Percentiles rank a stretch among this genome's conserved stretches.
Evolutionary conservation across 2,797 vertebrate genomes (phyloP).

Genomic region (Uromys caudimaculatus): DNA sequence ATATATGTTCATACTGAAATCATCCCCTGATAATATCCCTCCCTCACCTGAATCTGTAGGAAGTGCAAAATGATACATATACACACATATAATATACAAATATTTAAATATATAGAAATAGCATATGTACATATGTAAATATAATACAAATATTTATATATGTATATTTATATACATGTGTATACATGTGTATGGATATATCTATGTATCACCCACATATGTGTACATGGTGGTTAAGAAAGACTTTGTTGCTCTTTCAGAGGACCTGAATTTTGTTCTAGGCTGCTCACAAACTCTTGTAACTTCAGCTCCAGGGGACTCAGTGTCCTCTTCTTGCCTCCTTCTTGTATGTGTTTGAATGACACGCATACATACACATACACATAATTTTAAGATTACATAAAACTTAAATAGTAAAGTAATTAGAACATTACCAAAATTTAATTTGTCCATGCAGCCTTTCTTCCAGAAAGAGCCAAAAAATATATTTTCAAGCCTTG

Average conservation of each 20-base stretch:
- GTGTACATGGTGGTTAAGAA: no score
- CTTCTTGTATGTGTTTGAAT: no score
- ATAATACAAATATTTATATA: no score
- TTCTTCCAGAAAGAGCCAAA: not conserved
- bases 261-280: not conserved
- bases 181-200: no score
- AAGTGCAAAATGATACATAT: no score
- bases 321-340: not conserved
- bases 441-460: not conserved
- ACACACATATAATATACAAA: not conserved
- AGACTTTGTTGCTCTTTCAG: not conserved
- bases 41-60: not conserved
- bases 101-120: not conserved
- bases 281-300: not conserved
- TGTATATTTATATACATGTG: no score
- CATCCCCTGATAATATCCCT: not conserved
- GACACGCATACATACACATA: not conserved
- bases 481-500: no score
- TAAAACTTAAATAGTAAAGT: not conserved
- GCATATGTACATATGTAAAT: no score
- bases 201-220: no score
- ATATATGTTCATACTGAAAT: not conserved
- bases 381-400: not conserved
- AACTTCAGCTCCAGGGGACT: not conserved
- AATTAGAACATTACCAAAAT: not conserved